Evolutionary conservation across 1,140 invertebrate species (phyloP).

Genomic region (Riptortus pedestris): DNA sequence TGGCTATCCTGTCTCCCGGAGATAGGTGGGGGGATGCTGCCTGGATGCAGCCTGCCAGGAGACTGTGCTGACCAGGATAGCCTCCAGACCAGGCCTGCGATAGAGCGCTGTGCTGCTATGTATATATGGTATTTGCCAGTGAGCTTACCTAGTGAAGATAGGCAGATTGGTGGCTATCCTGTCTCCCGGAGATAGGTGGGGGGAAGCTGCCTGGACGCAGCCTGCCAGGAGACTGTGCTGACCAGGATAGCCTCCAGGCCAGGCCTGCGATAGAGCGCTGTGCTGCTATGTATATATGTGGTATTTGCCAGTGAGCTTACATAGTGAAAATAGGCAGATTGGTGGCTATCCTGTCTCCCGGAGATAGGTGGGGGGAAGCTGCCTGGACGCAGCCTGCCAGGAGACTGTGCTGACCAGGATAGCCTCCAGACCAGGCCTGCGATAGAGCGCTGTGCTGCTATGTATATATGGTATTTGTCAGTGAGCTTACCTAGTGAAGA

Average conservation of each 20-base stretch:
- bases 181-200: not conserved
- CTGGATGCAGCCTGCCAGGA: not conserved
- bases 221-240: not conserved
- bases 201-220: not conserved
- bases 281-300: too few species aligned
- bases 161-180: not conserved
- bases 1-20: not conserved
- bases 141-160: not conserved
- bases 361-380: not conserved
- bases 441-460: too few species aligned
- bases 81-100: not conserved
- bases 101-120: too few species aligned
- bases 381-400: not conserved
- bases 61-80: not conserved
- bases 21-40: not conserved
- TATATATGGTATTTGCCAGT: too few species aligned
- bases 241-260: not conserved
- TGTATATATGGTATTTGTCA: too few species aligned
- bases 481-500: not conserved
- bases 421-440: not conserved
- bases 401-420: not conserved
- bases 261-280: not conserved
- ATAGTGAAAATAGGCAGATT: not conserved
- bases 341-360: not conserved
- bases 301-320: too few species aligned